A percentile compares a stretch with the other conserved stretches of the same genome.
Evolutionary conservation across 2,888 invertebrate genomes (phyloP).

Genomic region (Acleris sparsana): DNA sequence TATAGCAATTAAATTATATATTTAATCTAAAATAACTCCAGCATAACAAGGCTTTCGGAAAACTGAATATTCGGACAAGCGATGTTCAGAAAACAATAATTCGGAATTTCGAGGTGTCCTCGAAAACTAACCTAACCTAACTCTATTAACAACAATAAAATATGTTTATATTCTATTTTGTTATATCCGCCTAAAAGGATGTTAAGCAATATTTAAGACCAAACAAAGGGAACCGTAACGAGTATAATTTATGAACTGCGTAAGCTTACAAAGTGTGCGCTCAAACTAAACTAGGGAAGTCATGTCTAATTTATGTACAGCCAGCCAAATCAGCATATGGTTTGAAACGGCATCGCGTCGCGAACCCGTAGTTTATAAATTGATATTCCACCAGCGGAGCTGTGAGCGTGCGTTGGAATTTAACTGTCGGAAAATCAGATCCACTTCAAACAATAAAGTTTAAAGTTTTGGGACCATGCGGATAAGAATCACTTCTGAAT

Average conservation of each 20-base stretch:
- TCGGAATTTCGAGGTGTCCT: too few species aligned
- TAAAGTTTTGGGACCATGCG: conserved; percentile 49
- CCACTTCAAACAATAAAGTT: conserved; percentile 52
- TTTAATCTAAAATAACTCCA: too few species aligned
- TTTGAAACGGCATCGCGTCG: conserved; percentile 31
- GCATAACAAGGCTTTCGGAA: too few species aligned
- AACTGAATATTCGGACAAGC: too few species aligned
- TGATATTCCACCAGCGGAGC: conserved; percentile 62
- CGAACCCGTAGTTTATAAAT: conserved; percentile 50
- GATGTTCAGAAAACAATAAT: too few species aligned
- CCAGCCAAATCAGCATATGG: conserved; percentile 35
- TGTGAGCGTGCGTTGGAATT: conserved; percentile 55
- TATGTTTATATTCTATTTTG: too few species aligned
- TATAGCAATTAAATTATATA: too few species aligned
- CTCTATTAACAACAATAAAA: too few species aligned
- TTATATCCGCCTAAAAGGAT: too few species aligned
- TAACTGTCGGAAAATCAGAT: conserved; percentile 53
- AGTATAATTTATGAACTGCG: background rate
- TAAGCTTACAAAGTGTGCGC: conserved; percentile 14
- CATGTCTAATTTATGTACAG: conserved; percentile 36
- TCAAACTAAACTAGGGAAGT: conserved; percentile 31
- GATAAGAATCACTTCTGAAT: conserved; percentile 20
- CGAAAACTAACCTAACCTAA: too few species aligned
- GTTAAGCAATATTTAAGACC: too few species aligned
- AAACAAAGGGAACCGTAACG: too few species aligned